Base-by-base conservation (phyloP, 1,140 invertebrate genomes). In the Phocides pigmalion region DNA sequence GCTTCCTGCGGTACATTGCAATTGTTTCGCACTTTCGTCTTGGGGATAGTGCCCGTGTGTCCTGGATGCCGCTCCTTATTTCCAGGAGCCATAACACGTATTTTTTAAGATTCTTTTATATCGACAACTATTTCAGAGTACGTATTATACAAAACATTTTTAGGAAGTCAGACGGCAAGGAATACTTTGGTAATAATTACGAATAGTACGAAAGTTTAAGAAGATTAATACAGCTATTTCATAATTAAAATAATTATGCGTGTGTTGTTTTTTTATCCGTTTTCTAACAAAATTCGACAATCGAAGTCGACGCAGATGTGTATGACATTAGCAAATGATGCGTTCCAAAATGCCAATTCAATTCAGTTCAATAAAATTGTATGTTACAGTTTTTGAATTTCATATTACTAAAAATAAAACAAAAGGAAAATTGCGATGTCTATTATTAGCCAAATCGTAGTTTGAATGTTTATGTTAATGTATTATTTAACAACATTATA, bases 1-100 rank as follows among this genome's bases (percentile, higher is more conserved):
- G 89, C 90, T 74, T 92, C 91, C 72, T 92, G 91, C 14, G 91
- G 91, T 19, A 92, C 90, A 90, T 92, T 92, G 66, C 87, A 90
- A 76, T 91, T 91, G 56, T 90, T 91, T 59, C 89, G 79, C 14
- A 81, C 87, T 84, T 92, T 92, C 41, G 89, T 91, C 71, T 92
- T 92, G 20, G 90, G 90, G 68, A 92, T 91, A 28, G 90, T 91
- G 62, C 90, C 90, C 68, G 90, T 92, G 63, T 90, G 87, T 74
- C 82, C 74, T 78, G 89, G 79, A 72, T 89, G 85, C 32, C 89
- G 74, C 62, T 89, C 89, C 72, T 91, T 91, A 74, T 89, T 91
- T 66, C 83, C 84, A 80, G 89, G 89, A 79, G 89, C 87, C 89
- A 91, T 91, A 81, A 82, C 84, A 87, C 72, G 64, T 58, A 75